Percentiles rank a stretch among this genome's conserved stretches.
Conservation (phyloP, 1,140 invertebrate species). For the Lutraria rhynchaena region DNA sequence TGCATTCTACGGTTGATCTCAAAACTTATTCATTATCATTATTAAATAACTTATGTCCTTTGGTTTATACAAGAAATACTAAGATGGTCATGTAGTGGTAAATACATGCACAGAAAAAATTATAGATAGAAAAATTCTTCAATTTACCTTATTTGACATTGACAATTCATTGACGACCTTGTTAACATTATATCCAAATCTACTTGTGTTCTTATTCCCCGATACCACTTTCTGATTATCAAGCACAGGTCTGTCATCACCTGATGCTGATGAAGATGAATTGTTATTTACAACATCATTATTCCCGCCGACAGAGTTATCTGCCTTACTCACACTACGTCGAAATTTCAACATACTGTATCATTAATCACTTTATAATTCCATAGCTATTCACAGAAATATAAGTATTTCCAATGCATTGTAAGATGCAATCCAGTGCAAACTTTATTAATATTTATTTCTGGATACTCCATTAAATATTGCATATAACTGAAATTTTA, state of each 20-base stretch:
- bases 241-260: background rate
- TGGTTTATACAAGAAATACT: too few relatives aligned
- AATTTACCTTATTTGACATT: conserved; percentile 46
- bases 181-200: conserved; percentile 48
- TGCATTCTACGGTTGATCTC: too few relatives aligned
- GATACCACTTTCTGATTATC: conserved; percentile 28
- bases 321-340: conserved; percentile 32
- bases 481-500: too few relatives aligned
- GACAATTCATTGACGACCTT: conserved; percentile 18
- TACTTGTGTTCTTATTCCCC: conserved; percentile 26
- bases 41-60: too few relatives aligned
- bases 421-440: too few relatives aligned
- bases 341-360: conserved; percentile 47
- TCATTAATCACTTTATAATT: background rate
- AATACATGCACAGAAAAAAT: too few relatives aligned
- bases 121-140: background rate
- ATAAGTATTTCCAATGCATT: too few relatives aligned
- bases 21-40: too few relatives aligned
- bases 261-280: background rate
- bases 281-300: conserved; percentile 41
- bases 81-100: too few relatives aligned
- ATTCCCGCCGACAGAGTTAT: conserved; percentile 5
- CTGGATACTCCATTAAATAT: too few relatives aligned
- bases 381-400: background rate
- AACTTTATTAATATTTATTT: too few relatives aligned